These are phyloP conservation scores for Dryobota labecula DNA, from an alignment of 2,888 invertebrate species.

Conservation along the genomic window DNA sequence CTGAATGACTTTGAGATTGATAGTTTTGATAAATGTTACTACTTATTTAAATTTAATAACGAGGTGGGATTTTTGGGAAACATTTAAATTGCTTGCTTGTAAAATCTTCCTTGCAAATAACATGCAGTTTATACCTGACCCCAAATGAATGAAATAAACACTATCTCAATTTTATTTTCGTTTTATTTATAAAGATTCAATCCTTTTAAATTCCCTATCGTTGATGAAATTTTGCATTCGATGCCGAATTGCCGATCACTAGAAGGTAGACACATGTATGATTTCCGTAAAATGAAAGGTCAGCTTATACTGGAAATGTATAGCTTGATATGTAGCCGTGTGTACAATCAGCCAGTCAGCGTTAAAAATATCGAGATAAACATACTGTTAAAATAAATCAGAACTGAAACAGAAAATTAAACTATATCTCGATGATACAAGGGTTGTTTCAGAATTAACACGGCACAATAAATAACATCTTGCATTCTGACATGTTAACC, in stretches of 20 bases:
- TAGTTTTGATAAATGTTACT: slow-evolving; percentile 7
- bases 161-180: neutral
- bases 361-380: neutral
- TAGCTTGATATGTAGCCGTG: no score
- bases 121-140: neutral
- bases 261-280: no score
- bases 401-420: neutral
- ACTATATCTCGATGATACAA: neutral
- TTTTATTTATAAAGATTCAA: slow-evolving; percentile 19
- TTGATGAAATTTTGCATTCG: neutral
- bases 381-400: neutral
- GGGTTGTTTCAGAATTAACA: neutral
- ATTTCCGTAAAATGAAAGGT: no score
- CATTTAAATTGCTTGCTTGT: slow-evolving; percentile 7
- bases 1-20: slow-evolving; percentile 11
- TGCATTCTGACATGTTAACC: neutral
- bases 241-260: neutral
- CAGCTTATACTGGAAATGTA: no score
- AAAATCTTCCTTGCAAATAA: slow-evolving; percentile 8
- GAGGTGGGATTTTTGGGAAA: neutral
- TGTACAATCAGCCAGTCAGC: neutral
- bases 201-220: no score
- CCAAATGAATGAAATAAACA: slow-evolving; percentile 23
- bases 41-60: neutral
- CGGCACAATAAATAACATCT: neutral